Conservation (phyloP, 2,888 invertebrate genomes). For the Drosophila heteroneura region DNA sequence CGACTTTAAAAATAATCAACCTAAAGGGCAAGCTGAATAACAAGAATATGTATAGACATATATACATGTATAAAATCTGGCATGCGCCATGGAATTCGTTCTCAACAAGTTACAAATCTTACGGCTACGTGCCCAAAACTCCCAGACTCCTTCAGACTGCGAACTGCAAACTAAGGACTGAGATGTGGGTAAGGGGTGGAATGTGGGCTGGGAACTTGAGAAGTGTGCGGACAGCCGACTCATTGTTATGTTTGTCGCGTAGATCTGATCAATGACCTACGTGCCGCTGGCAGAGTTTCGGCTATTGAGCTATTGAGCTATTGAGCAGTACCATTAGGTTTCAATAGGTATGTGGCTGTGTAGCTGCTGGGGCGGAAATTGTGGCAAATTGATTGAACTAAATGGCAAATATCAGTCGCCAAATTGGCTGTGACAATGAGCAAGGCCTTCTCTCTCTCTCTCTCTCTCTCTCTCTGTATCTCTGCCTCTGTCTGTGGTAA, state of each 20-base stretch:
- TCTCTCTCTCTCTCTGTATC: not conserved
- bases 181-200: too few relatives aligned
- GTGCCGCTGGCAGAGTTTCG: constrained; percentile 55
- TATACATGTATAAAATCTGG: constrained; percentile 54
- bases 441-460: constrained; percentile 15
- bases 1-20: constrained; percentile 64
- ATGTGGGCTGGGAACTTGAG: not conserved
- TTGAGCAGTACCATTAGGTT: constrained; percentile 74
- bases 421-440: constrained; percentile 76
- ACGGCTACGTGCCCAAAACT: constrained; percentile 55
- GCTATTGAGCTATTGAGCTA: constrained; percentile 29
- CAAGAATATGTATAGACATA: not conserved
- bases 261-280: constrained; percentile 83
- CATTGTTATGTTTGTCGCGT: constrained; percentile 83
- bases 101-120: constrained; percentile 71
- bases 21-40: constrained; percentile 9
- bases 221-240: constrained; percentile 20
- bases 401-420: constrained; percentile 74
- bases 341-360: constrained; percentile 59
- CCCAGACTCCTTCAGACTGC: constrained; percentile 7
- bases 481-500: constrained; percentile 7
- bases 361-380: constrained; percentile 61
- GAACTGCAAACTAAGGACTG: not conserved
- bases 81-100: constrained; percentile 45
- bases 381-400: constrained; percentile 80